Evolutionary conservation across 2,888 invertebrate genomes (phyloP), one percentile per base, ranked within the genome.

Genomic region (Ctenicera cuprea): DNA sequence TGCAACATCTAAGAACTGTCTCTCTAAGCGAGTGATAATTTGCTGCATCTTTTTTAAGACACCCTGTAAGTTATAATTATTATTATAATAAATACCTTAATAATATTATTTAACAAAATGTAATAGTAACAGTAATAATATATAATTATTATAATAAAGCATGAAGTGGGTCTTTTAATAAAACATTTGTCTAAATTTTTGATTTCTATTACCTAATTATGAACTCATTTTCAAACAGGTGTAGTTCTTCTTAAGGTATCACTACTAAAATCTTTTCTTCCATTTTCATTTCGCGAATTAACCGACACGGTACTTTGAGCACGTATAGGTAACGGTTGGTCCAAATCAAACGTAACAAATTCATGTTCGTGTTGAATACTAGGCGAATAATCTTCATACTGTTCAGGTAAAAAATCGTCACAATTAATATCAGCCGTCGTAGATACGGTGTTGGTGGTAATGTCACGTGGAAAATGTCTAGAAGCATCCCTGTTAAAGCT

Each of bases 311-410:
- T 83, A 80, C 85, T 86, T 62, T 84, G 86, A 5, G 85, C 85
- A 26, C 68, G 67, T 64, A 83, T 77, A 52, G 83, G 83, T 78
- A 89, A 79, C 22, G 89, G 87, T 54, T 89, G 90, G 41, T 92
- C 92, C 68, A 91, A 88, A 80, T 93, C 92, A 83, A 93, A 93
- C 11, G 93, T 92, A 54, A 93, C 92, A 83, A 93, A 90, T 80
- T 93, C 93, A 78, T 92, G 92, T 76, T 91, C 90, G 61, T 90
- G 89, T 52, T 88, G 89, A 73, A 88, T 82, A 73, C 87, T 86
- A 11, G 92, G 90, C 65, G 91, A 90, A 78, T 87, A 88, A 76
- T 91, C 92, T 45, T 90, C 87, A 77, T 85, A 86, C 37, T 79
- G 83, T 16, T 80, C 89, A 30, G 79, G 81, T 30, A 83, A 76